Evolutionary conservation across 2,888 invertebrate species (phyloP).

Genomic region (Cybosia mesomella): DNA sequence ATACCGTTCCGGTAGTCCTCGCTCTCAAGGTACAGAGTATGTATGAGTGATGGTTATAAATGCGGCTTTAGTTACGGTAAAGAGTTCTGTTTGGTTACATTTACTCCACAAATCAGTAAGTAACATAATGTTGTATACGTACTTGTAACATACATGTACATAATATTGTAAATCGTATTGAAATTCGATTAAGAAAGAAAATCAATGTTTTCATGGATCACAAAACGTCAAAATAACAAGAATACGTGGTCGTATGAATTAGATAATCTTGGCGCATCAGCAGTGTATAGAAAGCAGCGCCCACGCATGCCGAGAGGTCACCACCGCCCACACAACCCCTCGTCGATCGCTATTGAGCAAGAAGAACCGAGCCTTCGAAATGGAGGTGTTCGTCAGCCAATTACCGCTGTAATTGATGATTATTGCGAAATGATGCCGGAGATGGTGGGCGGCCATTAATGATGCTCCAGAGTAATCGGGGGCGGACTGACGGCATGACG

Average conservation of each 20-base stretch:
- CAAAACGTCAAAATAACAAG: constrained; percentile 39
- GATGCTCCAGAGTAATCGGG: constrained; percentile 45
- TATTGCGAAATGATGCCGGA: constrained; percentile 69
- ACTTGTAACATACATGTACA: too few relatives aligned
- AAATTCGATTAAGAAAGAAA: neutral
- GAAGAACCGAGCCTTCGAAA: constrained; percentile 44
- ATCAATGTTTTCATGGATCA: constrained; percentile 32
- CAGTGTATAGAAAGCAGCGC: constrained; percentile 73
- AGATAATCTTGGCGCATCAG: constrained; percentile 62
- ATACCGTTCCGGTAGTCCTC: too few relatives aligned
- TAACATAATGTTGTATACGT: too few relatives aligned
- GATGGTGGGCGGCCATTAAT: constrained; percentile 56
- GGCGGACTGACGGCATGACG: constrained; percentile 58
- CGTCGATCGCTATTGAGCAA: constrained; percentile 65
- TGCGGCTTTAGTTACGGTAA: too few relatives aligned
- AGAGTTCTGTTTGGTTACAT: too few relatives aligned
- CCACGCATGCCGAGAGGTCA: constrained; percentile 82
- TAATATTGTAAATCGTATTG: too few relatives aligned
- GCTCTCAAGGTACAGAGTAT: too few relatives aligned
- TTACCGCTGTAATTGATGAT: constrained; percentile 73
- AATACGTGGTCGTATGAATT: constrained; percentile 53
- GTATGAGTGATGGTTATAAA: too few relatives aligned
- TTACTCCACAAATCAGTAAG: too few relatives aligned
- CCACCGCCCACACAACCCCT: constrained; percentile 69
- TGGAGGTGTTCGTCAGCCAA: constrained; percentile 68